These are phyloP conservation scores for Barypeithes pellucidus DNA, from an alignment of 2,888 invertebrate genomes.

Conservation along the genomic window DNA sequence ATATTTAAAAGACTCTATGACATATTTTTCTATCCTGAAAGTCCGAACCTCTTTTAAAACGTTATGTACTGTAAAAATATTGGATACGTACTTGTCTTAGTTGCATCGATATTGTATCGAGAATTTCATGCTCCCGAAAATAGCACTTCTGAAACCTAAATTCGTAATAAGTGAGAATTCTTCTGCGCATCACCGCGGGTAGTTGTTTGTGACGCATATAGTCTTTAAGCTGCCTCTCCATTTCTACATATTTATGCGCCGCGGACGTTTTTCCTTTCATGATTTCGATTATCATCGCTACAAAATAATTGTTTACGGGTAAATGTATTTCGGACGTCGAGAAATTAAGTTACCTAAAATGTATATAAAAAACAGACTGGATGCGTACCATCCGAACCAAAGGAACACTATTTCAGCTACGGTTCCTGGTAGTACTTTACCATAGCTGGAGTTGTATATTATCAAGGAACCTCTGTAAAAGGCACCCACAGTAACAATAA, in stretches of 20 bases:
- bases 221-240: constrained; percentile 74
- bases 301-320: constrained; percentile 21
- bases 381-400: constrained; percentile 62
- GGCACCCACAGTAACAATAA: constrained; percentile 49
- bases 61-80: too few relatives aligned
- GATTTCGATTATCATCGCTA: constrained; percentile 66
- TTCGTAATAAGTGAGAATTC: constrained; percentile 75
- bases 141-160: constrained; percentile 75
- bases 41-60: too few relatives aligned
- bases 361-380: constrained; percentile 59
- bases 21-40: too few relatives aligned
- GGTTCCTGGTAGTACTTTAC: constrained; percentile 55
- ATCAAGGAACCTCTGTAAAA: constrained; percentile 60
- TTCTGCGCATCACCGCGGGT: constrained; percentile 72
- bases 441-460: constrained; percentile 60
- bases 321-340: not conserved
- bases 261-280: constrained; percentile 68
- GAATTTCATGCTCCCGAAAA: constrained; percentile 74
- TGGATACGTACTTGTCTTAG: constrained; percentile 63
- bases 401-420: constrained; percentile 58
- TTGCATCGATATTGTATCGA: constrained; percentile 73
- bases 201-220: constrained; percentile 76
- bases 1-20: too few relatives aligned
- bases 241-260: constrained; percentile 71
- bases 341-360: constrained; percentile 56